Conservation (phyloP, 1,140 invertebrate genomes). For the Wasmannia auropunctata region DNA sequence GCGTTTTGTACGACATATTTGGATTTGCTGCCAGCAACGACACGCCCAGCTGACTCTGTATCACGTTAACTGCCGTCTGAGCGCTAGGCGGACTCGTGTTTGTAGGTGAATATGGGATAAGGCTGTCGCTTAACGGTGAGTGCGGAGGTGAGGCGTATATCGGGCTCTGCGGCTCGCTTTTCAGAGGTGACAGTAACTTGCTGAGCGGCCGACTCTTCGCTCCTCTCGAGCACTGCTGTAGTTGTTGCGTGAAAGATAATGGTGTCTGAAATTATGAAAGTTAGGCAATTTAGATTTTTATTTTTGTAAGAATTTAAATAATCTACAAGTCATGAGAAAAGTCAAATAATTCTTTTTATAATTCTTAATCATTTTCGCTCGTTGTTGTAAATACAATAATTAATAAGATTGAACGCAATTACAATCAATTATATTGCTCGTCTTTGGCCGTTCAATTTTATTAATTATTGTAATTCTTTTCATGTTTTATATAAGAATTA, state of each 20-base stretch:
- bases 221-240: slow-evolving; percentile 88
- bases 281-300: slow-evolving; percentile 4
- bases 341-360: background rate
- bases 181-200: slow-evolving; percentile 89
- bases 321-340: background rate
- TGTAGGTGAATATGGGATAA: slow-evolving; percentile 84
- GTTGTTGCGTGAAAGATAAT: slow-evolving; percentile 91
- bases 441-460: too few species aligned
- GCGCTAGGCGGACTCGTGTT: slow-evolving; percentile 83
- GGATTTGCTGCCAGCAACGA: slow-evolving; percentile 81
- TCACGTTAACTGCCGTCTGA: slow-evolving; percentile 82
- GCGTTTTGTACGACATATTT: slow-evolving; percentile 81
- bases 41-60: slow-evolving; percentile 83
- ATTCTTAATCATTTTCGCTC: too few species aligned
- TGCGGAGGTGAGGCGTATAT: slow-evolving; percentile 94
- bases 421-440: too few species aligned
- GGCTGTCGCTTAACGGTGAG: slow-evolving; percentile 91
- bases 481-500: background rate
- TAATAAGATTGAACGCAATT: too few species aligned
- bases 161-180: slow-evolving; percentile 92
- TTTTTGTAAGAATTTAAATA: background rate
- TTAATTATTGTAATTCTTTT: too few species aligned
- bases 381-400: too few species aligned
- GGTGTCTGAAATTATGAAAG: slow-evolving; percentile 81
- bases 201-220: slow-evolving; percentile 87